These are phyloP conservation scores for Oryzias woworae DNA, from an alignment of 2,113 vertebrate species.

Conservation along the genomic window DNA sequence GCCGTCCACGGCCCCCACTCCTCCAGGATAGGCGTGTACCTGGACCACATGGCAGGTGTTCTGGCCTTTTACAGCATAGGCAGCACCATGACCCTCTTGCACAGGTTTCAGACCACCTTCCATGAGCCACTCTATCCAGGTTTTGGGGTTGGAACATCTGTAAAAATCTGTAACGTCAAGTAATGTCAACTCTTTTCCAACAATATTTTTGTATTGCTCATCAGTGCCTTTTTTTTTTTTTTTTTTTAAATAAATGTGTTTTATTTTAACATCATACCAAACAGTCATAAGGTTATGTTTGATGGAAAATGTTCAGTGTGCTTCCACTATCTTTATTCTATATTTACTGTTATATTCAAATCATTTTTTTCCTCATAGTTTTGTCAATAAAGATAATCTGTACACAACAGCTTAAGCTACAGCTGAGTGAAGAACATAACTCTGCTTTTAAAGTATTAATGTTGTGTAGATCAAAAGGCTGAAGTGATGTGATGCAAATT, in stretches of 20 bases:
- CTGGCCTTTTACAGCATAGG: constrained; percentile 89
- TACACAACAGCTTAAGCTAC: no score
- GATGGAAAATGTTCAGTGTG: constrained; percentile 12
- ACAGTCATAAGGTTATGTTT: constrained; percentile 25
- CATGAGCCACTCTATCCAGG: constrained; percentile 82
- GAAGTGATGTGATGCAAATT: no score
- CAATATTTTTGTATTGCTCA: constrained; percentile 6
- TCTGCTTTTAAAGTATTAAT: no score
- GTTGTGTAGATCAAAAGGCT: no score
- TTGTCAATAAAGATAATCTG: neutral
- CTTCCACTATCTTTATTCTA: constrained; percentile 8
- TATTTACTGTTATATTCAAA: constrained; percentile 18
- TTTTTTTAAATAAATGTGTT: constrained; percentile 40
- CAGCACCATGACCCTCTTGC: constrained; percentile 75
- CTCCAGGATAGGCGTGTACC: constrained; percentile 83
- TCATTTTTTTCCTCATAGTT: constrained; percentile 19
- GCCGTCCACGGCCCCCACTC: constrained; percentile 76
- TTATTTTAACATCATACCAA: constrained; percentile 27
- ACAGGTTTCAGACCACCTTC: constrained; percentile 85
- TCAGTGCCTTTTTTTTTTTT: neutral
- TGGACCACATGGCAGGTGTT: constrained; percentile 82
- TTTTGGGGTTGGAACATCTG: constrained; percentile 88
- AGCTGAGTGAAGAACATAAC: no score
- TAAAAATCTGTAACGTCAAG: constrained; percentile 80
- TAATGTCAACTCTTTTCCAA: constrained; percentile 40